Base-by-base conservation (phyloP, 2,888 invertebrate species). In the Dasysyrphus tricinctus region DNA sequence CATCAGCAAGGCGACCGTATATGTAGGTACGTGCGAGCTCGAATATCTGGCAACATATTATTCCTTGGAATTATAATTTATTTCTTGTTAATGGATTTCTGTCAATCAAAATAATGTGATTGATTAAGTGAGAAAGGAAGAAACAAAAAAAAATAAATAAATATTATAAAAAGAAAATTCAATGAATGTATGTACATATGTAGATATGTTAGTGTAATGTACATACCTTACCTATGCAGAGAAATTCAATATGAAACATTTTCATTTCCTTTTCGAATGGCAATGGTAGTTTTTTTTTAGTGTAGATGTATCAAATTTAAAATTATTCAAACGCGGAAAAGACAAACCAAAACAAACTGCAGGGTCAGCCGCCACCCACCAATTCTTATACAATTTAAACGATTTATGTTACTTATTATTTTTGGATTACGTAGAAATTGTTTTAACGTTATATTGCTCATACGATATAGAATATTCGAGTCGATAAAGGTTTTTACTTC, bases 61-160 rank as follows among this genome's bases (percentile, higher is more conserved):
- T 87, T 87, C 81, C 83, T 87, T 82, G 73, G 87, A 87, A 87
- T 87, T 87, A 87, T 87, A 87, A 87, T 87, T 87, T 87, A 87
- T 87, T 87, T 87, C 83, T 87, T 69, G 87, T 87, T 87, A 87
- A 87, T 87, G 87, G 87, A 87, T 87, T 87, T 83, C 82, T 87
- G 87, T 87, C 87, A 87, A 87, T 87, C 87, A 87, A 87, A 67
- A 87, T 73, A 73, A 83, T 83, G 87, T 87, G 87, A 87, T 87
- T 87, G 87, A 87, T 87, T 87, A 87, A 87, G 87, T 87, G 87
- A 87, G 87, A 83, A 80, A 76, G 83, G 59, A 82, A 75, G 56
- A 83, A 74, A 74, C 42, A 59, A 81, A 70, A 86, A 82, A 72
- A 72, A 73, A 70, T 76, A 78, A 79, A 87, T 70, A 82, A 70